Evolutionary conservation across 2,797 vertebrate species (phyloP).

Genomic region (Meda fulgida): DNA sequence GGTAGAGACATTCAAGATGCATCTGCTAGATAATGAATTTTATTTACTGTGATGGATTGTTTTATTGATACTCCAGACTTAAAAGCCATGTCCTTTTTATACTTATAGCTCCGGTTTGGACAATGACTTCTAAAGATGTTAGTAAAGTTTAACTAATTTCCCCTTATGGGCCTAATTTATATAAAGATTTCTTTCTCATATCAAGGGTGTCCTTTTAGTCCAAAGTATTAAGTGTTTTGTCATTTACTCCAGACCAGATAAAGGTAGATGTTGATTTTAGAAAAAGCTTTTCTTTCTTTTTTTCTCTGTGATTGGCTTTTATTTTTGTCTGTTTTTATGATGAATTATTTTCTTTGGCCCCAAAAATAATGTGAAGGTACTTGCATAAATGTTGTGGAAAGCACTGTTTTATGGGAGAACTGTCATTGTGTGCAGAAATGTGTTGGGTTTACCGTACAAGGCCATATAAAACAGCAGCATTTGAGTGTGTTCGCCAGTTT

Average conservation of each 20-base stretch:
- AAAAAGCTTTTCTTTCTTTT: neutral
- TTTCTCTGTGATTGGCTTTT: neutral
- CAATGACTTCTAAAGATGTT: neutral
- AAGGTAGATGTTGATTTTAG: neutral
- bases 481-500: neutral
- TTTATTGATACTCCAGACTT: neutral
- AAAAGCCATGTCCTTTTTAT: neutral
- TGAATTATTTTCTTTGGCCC: neutral
- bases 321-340: neutral
- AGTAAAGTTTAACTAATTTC: neutral
- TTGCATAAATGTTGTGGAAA: neutral
- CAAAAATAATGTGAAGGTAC: neutral
- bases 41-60: slow-evolving; percentile 29
- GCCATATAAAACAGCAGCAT: neutral
- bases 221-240: neutral
- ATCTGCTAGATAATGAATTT: neutral
- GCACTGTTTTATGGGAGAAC: slow-evolving; percentile 9
- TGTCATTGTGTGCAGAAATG: neutral
- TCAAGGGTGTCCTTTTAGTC: neutral
- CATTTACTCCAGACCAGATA: neutral
- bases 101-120: neutral
- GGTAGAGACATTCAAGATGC: neutral
- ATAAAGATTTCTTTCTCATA: neutral
- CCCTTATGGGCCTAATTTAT: neutral
- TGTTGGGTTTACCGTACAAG: neutral